These are phyloP conservation scores for Rhinoderma darwinii DNA, from an alignment of 2,113 vertebrate species.

Conservation along the genomic window DNA sequence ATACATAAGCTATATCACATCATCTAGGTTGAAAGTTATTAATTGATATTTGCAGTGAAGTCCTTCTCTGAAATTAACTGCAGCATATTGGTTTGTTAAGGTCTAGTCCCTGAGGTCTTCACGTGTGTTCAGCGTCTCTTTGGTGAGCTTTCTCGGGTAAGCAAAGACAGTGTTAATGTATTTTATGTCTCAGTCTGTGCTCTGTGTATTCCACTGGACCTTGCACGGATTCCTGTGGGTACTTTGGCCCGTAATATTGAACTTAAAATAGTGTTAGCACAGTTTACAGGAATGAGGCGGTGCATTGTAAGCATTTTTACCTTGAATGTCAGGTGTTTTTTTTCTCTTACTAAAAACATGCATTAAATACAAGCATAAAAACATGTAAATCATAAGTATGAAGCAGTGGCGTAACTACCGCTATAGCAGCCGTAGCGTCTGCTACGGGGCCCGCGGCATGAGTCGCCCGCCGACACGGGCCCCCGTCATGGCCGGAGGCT, in stretches of 20 bases:
- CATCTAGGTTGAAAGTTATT: not conserved
- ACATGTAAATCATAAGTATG: not conserved
- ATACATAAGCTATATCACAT: not conserved
- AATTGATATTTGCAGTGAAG: not conserved
- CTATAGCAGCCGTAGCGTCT: too few relatives aligned
- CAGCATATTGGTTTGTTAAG: not conserved
- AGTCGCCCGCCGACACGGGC: too few relatives aligned
- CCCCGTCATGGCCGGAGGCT: too few relatives aligned
- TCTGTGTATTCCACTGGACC: not conserved
- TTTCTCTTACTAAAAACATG: not conserved
- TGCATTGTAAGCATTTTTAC: not conserved
- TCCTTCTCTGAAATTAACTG: not conserved
- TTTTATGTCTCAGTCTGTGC: slow-evolving; percentile 1
- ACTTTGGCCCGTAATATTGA: not conserved
- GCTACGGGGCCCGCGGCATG: too few relatives aligned
- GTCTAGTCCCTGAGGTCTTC: not conserved
- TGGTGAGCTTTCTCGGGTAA: not conserved
- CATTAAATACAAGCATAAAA: not conserved
- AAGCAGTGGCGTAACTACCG: too few relatives aligned
- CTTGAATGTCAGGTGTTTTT: not conserved
- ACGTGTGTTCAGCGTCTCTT: not conserved
- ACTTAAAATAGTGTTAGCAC: slow-evolving; percentile 18
- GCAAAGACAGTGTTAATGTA: not conserved
- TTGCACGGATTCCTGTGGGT: not conserved
- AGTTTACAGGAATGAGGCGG: not conserved